phyloP scores from a whole-genome alignment of 2,888 invertebrate genomes.

The Rambutsinella grinnellia region DNA sequence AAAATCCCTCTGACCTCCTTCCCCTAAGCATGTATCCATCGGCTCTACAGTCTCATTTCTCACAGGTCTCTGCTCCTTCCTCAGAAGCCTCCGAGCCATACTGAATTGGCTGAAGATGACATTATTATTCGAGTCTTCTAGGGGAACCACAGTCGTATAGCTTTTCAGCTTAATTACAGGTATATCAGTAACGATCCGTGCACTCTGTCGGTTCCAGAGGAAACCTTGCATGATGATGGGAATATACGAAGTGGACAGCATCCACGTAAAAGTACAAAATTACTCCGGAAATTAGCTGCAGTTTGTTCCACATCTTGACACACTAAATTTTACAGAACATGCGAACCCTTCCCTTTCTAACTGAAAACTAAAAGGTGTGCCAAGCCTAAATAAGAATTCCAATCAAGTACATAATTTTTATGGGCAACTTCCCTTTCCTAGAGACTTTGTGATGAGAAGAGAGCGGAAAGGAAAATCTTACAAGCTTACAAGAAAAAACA shows the following conservation, averaged over 20 bases:
- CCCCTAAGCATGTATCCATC: conserved; percentile 54
- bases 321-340: neutral
- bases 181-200: conserved; percentile 46
- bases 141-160: conserved; percentile 48
- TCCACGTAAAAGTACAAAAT: conserved; percentile 1
- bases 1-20: conserved; percentile 50
- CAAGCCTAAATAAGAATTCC: neutral
- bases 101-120: conserved; percentile 53
- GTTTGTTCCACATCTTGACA: conserved; percentile 14
- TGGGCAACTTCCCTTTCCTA: too few species aligned
- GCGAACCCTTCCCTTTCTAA: conserved; percentile 34
- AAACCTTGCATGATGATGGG: conserved; percentile 19
- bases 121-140: conserved; percentile 53
- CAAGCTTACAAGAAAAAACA: conserved; percentile 8
- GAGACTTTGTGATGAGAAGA: too few species aligned
- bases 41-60: conserved; percentile 48
- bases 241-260: neutral
- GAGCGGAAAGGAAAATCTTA: conserved; percentile 50
- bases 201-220: conserved; percentile 47
- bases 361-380: conserved; percentile 17
- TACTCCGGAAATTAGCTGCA: conserved; percentile 20
- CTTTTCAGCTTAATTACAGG: conserved; percentile 58
- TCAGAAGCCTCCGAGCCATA: conserved; percentile 45
- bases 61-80: conserved; percentile 46
- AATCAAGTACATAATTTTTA: too few species aligned